Evolutionary conservation across 2,888 invertebrate species (phyloP).

Genomic region (Seira sanloemensis): DNA sequence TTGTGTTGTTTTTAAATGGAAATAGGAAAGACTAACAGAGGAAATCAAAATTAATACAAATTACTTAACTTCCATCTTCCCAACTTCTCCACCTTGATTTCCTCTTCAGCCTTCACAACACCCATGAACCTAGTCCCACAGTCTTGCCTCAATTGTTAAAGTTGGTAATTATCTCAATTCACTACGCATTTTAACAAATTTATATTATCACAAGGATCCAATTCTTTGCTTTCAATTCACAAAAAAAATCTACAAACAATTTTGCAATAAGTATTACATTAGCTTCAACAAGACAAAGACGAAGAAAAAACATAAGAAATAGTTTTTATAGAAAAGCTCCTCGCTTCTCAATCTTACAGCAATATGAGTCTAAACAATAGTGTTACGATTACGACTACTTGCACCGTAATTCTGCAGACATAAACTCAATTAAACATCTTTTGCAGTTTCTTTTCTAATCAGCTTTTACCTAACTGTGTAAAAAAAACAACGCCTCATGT

Average conservation of each 20-base stretch:
- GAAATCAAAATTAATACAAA: constrained; percentile 36
- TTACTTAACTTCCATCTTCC: constrained; percentile 30
- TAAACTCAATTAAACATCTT: neutral
- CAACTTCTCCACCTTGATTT: neutral
- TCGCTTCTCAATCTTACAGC: neutral
- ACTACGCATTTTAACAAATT: constrained; percentile 7
- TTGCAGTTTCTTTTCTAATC: neutral
- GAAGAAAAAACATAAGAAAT: neutral
- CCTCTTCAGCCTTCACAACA: neutral
- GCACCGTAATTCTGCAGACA: neutral
- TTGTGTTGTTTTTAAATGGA: constrained; percentile 46
- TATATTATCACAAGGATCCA: constrained; percentile 33
- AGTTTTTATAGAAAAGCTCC: neutral
- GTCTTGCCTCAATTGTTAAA: neutral
- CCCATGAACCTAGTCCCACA: neutral
- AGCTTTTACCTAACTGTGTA: neutral
- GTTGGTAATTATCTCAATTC: constrained; percentile 1
- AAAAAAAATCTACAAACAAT: neutral
- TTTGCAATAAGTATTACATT: constrained; percentile 6
- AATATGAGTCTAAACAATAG: neutral
- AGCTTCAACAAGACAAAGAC: constrained; percentile 1
- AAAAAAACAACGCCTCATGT: constrained; percentile 26
- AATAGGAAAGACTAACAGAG: neutral
- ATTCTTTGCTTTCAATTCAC: constrained; percentile 26
- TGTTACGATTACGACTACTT: neutral